Evolutionary conservation across 2,888 invertebrate species (phyloP).

Genomic region (Ceraclea dissimilis): DNA sequence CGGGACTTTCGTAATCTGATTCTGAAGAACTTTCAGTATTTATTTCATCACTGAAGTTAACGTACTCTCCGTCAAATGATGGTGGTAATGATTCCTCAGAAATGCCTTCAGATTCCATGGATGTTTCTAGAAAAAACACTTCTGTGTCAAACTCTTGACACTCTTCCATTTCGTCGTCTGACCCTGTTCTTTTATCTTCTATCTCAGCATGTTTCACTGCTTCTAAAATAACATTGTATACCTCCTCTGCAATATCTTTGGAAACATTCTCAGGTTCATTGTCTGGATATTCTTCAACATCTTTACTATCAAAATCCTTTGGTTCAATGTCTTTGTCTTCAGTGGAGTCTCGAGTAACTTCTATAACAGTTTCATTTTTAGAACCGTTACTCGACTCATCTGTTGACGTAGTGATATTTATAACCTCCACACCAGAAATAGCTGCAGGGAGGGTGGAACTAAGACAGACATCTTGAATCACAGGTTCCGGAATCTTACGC

Average conservation of each 20-base stretch:
- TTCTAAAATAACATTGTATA: neutral
- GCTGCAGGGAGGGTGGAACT: neutral
- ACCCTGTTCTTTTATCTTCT: too few species aligned
- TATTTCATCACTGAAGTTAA: constrained; percentile 41
- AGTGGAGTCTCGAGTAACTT: neutral
- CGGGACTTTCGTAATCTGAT: constrained; percentile 39
- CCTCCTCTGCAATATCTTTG: neutral
- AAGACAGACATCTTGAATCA: neutral
- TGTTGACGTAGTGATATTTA: neutral
- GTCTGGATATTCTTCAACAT: neutral
- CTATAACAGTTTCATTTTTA: neutral
- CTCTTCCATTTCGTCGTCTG: neutral
- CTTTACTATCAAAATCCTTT: neutral
- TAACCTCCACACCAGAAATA: neutral
- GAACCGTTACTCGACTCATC: neutral
- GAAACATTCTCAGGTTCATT: neutral
- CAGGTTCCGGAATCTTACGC: neutral
- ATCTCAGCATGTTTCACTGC: neutral
- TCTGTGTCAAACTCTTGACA: neutral
- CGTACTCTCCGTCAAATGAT: constrained; percentile 36
- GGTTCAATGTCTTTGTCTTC: neutral
- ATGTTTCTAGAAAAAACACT: neutral
- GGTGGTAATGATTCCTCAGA: constrained; percentile 10
- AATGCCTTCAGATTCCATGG: neutral
- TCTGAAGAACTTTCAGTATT: constrained; percentile 35